Evolutionary conservation across 2,888 invertebrate species (phyloP).

Genomic region (Protophormia terraenovae): DNA sequence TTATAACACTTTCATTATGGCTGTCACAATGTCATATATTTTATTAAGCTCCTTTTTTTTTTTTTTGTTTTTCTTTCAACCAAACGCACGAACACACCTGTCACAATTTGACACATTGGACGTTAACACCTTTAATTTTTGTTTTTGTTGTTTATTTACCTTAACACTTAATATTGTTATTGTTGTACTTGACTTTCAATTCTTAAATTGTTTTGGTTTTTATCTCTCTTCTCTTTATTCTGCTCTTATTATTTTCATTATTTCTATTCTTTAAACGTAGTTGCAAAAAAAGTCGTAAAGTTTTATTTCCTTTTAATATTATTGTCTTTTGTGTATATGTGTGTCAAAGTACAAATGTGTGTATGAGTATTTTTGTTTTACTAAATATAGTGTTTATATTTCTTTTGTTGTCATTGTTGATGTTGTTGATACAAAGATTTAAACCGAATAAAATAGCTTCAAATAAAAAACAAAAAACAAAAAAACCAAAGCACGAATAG

Average conservation of each 20-base stretch:
- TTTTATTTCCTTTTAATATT: constrained; percentile 53
- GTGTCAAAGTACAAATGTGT: not conserved
- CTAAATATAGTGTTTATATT: constrained; percentile 28
- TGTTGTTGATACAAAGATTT: constrained; percentile 51
- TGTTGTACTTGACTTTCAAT: constrained; percentile 44
- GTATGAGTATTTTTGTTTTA: not conserved
- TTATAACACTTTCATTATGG: constrained; percentile 42
- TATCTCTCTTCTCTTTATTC: not conserved
- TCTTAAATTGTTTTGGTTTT: constrained; percentile 23
- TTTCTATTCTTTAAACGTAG: not conserved
- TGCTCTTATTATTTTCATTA: not conserved
- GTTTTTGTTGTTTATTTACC: constrained; percentile 11
- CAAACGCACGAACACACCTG: constrained; percentile 52
- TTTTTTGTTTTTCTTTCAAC: too few relatives aligned
- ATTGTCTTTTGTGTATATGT: not conserved
- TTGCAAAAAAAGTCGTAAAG: constrained; percentile 36
- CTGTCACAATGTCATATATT: constrained; percentile 35
- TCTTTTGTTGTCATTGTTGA: constrained; percentile 26
- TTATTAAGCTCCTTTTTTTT: too few relatives aligned
- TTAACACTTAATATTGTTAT: constrained; percentile 30
- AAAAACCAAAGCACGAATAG: constrained; percentile 24
- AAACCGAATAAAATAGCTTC: too few relatives aligned
- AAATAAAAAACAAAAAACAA: too few relatives aligned
- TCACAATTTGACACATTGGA: constrained; percentile 60
- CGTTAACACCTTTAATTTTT: constrained; percentile 65